These are phyloP conservation scores for Channa striata DNA, from an alignment of 2,797 vertebrate species.

Conservation along the genomic window DNA sequence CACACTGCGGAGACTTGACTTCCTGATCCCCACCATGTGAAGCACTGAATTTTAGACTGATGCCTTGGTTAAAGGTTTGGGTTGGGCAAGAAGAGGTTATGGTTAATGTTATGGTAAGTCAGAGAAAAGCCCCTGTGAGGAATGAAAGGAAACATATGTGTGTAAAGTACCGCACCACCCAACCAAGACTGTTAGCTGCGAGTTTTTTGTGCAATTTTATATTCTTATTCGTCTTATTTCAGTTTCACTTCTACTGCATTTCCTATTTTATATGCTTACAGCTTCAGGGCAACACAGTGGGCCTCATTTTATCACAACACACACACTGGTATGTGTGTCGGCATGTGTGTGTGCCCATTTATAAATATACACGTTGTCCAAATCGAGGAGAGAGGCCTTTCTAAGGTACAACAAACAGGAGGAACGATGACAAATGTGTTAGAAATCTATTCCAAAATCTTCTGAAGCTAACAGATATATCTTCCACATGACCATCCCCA, in stretches of 20 bases:
- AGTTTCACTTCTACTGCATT: constrained; percentile 22
- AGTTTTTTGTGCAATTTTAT: neutral
- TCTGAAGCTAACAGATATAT: constrained; percentile 56
- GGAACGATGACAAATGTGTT: constrained; percentile 24
- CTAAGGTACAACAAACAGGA: neutral
- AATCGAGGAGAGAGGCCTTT: neutral
- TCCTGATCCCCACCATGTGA: neutral
- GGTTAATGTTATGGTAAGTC: neutral
- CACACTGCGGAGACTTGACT: too few species aligned
- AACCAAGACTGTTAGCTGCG: neutral
- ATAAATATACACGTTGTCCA: constrained; percentile 11
- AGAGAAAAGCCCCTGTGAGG: too few species aligned
- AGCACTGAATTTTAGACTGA: neutral
- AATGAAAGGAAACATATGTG: neutral
- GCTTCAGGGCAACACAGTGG: constrained; percentile 1
- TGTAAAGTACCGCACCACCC: neutral
- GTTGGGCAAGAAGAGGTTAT: neutral
- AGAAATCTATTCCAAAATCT: constrained; percentile 55
- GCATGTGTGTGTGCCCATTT: constrained; percentile 12
- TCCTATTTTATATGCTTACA: constrained; percentile 1
- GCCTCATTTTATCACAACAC: neutral
- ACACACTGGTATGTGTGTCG: neutral
- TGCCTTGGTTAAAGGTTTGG: neutral
- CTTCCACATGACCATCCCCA: constrained; percentile 45
- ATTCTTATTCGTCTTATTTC: constrained; percentile 1